Conservation (phyloP, 2,888 invertebrate genomes). For the Amphipyra berbera region DNA sequence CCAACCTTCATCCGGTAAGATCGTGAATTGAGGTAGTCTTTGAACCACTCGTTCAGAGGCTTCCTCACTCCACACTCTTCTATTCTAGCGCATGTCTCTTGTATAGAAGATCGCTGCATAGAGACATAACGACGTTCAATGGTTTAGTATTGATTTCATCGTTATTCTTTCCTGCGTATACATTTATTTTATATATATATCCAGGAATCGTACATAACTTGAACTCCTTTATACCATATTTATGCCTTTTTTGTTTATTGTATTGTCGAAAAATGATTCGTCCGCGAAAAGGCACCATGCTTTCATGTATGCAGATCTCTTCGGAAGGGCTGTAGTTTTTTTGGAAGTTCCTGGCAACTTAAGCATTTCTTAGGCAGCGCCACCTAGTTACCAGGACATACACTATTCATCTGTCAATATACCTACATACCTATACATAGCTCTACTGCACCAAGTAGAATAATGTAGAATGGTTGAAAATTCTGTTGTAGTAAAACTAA, state of each 20-base stretch:
- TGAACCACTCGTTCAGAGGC: no score
- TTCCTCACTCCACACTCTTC: no score
- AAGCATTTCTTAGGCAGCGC: no score
- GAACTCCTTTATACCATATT: slow-evolving; percentile 30
- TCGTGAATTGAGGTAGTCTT: no score
- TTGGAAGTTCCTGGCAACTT: slow-evolving; percentile 11
- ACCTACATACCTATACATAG: no score
- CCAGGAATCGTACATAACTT: slow-evolving; percentile 38
- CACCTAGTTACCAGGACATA: no score
- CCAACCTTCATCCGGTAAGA: no score
- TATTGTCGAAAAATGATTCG: slow-evolving; percentile 13
- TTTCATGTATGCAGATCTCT: neutral
- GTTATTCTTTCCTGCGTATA: slow-evolving; percentile 29
- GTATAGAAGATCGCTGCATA: slow-evolving; percentile 24
- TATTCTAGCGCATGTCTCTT: slow-evolving; percentile 19
- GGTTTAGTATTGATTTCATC: slow-evolving; percentile 17
- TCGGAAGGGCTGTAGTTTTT: neutral
- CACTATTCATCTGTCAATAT: no score
- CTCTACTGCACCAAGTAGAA: no score
- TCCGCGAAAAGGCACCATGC: neutral
- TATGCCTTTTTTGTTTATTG: slow-evolving; percentile 27
- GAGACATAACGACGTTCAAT: slow-evolving; percentile 11
- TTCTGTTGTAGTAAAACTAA: no score
- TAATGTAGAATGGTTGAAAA: no score
- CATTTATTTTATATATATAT: slow-evolving; percentile 30